Evolutionary conservation across 2,888 invertebrate species (phyloP), one percentile per base, ranked within the genome.

Genomic region (Asteroscopus sphinx): DNA sequence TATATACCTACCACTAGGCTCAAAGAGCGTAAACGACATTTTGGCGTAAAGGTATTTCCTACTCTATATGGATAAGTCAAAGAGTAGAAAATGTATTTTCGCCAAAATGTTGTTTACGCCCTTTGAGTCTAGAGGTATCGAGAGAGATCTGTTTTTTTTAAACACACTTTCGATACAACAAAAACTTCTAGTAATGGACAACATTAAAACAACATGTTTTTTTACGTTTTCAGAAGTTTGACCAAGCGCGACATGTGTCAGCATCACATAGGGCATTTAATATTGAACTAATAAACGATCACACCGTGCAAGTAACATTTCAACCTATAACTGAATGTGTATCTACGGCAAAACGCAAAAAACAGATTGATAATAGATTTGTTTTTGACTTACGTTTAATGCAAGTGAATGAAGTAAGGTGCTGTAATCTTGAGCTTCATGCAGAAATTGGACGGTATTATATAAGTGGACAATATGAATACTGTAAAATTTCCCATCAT

Each of bases 401-500:
- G 65, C 85, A 86, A 77, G 83, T 88, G 1, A 85, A 91, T 58
- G 90, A 87, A 32, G 68, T 64, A 42, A 80, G 81, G n/a, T 93
- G 92, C 69, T 93, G 93, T 63, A 68, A 83, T 51, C 77, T 86
- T 62, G 93, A 93, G 69, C 66, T 74, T 25, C 93, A 94, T 72
- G 85, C 90, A 13, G 94, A 94, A 87, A 84, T 91, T 36, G 92
- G 95, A 1, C 87, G 95, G 48, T 90, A 95, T 53, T 95, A 95
- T 60, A 84, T 96, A 15, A 93, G 95, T 73, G 96, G 95, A 0
- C 91, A 95, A 77, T 94, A 91, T 55, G 95, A 95, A 83, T 82
- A 87, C 40, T 90, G 94, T 25, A 80, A 84, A 21, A 81, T 96
- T 12, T 80, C 79, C 3, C 86, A 96, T 61, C 68, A 77, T 16